These are phyloP conservation scores for Apomyelois bistriatella DNA, from an alignment of 2,888 invertebrate genomes.

Conservation along the genomic window DNA sequence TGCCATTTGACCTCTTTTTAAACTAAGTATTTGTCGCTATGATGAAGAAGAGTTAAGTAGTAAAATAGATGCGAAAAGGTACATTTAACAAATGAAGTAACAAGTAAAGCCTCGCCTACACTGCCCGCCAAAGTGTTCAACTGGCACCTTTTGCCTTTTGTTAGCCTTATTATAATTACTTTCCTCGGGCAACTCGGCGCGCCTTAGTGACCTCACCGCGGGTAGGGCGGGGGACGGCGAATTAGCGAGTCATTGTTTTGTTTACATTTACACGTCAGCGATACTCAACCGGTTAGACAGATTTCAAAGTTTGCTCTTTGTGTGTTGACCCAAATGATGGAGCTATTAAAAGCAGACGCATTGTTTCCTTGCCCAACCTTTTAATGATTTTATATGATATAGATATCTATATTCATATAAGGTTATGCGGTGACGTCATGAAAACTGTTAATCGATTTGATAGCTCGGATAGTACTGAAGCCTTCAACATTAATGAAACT, in stretches of 20 bases:
- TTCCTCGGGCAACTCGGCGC: constrained; percentile 10
- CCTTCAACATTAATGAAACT: too few relatives aligned
- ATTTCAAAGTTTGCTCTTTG: constrained; percentile 23
- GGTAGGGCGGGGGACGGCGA: constrained; percentile 41
- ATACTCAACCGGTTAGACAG: constrained; percentile 42
- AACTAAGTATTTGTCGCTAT: neutral
- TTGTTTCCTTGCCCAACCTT: neutral
- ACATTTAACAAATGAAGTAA: neutral
- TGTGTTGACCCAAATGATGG: neutral
- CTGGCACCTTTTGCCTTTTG: constrained; percentile 35
- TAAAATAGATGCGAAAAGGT: neutral
- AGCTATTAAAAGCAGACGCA: neutral
- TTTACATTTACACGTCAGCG: constrained; percentile 77
- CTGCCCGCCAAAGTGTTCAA: constrained; percentile 20
- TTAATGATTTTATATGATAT: neutral
- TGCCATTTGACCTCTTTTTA: too few relatives aligned
- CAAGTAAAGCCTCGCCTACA: neutral
- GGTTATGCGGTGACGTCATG: too few relatives aligned
- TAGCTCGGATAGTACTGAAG: too few relatives aligned
- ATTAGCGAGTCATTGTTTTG: constrained; percentile 77
- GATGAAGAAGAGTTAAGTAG: neutral
- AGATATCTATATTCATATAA: too few relatives aligned
- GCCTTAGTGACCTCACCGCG: constrained; percentile 50
- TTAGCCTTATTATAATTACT: constrained; percentile 33
- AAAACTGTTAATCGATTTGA: too few relatives aligned